These are phyloP conservation scores for Nothoprocta pentlandii DNA, from an alignment of 2,113 vertebrate species.

Conservation along the genomic window DNA sequence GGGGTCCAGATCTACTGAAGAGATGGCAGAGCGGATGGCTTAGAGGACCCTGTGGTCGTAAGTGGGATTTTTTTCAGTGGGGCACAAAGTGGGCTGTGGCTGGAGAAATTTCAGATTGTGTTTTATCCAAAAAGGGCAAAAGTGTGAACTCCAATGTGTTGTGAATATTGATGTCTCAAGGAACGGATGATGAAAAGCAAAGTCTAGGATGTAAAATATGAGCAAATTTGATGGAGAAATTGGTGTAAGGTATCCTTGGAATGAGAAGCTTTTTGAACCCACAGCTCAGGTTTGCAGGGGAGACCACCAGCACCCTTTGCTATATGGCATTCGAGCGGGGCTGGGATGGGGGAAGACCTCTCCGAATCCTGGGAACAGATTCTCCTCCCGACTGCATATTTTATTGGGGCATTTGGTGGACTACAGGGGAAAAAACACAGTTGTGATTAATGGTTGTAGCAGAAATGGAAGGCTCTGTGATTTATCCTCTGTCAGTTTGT, in stretches of 20 bases:
- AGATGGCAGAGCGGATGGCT: not conserved
- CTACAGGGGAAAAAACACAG: not conserved
- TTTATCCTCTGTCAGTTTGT: not conserved
- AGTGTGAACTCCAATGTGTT: not conserved
- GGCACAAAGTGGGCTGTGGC: not conserved
- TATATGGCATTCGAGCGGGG: not conserved
- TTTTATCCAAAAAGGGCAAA: not conserved
- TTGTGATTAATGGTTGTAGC: not conserved
- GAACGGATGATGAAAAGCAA: not conserved
- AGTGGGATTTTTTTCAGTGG: not conserved
- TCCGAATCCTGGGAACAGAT: not conserved
- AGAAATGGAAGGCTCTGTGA: not conserved
- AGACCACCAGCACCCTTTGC: not conserved
- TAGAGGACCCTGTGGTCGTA: not conserved
- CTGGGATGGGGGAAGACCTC: not conserved
- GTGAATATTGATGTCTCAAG: not conserved
- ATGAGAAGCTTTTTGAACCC: not conserved
- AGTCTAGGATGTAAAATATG: not conserved
- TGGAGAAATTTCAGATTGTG: not conserved
- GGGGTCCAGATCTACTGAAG: not conserved
- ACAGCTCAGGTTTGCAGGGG: not conserved
- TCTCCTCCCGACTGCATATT: not conserved
- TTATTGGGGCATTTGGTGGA: not conserved
- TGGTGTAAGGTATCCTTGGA: not conserved
- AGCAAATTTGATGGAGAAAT: not conserved